Evolutionary conservation across 1,140 invertebrate genomes (phyloP).

Genomic region (Apis dorsata): DNA sequence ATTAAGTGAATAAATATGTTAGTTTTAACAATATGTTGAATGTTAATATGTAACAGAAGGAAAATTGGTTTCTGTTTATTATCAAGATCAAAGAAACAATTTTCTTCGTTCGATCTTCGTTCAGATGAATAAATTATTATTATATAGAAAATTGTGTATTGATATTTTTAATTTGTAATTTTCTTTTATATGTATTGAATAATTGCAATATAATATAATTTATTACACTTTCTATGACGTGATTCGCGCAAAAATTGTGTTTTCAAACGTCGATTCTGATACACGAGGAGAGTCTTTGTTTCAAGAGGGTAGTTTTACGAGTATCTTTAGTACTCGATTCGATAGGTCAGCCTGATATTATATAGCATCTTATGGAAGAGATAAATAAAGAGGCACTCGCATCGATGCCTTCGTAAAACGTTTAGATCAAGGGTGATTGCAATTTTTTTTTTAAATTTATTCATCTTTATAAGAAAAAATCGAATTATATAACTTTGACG

Average conservation of each 20-base stretch:
- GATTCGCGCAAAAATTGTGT: background rate
- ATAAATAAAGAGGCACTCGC: slow-evolving; percentile 23
- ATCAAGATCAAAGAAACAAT: too few relatives aligned
- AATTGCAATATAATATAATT: background rate
- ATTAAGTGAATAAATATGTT: too few relatives aligned
- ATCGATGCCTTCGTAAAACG: slow-evolving; percentile 6
- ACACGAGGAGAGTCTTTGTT: too few relatives aligned
- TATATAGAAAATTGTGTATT: too few relatives aligned
- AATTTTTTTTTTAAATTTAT: background rate
- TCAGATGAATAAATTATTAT: too few relatives aligned
- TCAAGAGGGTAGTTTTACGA: background rate
- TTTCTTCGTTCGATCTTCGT: too few relatives aligned
- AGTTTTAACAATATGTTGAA: too few relatives aligned
- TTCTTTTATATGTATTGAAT: too few relatives aligned
- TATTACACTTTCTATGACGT: background rate
- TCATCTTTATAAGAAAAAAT: background rate
- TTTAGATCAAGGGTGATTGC: background rate
- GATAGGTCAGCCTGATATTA: background rate
- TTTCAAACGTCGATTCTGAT: background rate
- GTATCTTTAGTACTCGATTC: slow-evolving; percentile 17
- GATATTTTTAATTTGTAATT: too few relatives aligned
- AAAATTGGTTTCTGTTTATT: too few relatives aligned
- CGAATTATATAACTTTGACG: background rate
- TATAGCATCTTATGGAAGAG: background rate
- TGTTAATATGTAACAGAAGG: too few relatives aligned